Base-by-base conservation (phyloP, 2,888 invertebrate species). In the Tinea trinotella region DNA sequence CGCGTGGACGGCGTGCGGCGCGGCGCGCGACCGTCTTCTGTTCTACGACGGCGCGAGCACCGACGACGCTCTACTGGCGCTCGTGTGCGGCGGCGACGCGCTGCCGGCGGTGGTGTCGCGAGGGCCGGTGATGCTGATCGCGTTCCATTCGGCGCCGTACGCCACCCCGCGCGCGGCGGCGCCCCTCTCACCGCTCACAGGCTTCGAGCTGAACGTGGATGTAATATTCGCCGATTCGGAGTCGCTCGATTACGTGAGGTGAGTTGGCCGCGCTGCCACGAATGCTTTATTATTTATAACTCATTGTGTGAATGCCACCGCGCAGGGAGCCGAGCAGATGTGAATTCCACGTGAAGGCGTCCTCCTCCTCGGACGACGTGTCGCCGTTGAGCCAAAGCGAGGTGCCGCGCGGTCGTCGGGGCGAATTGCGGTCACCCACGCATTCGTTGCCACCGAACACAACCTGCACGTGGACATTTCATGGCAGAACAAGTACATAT, bases 81-180 rank as follows among this genome's bases (percentile, higher is more conserved):
- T 94, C 71, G 95, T 95, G 79, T 96, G 96, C 73, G 96, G 96
- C 10, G 95, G 95, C 2, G 94, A 93, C 71, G 91, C 92, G 90
- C 79, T 96, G 67, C 95, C 96, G 2, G 88, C 92, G 58, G 92
- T 96, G 53, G 78, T 82, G 18, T 71, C 81, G 13, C 78, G 92
- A 40, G 94, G 95, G 0, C 90, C 94, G 4, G 92, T 92, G 66
- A 94, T 96, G 93, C 87, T 95, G 53, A 93, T 96, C 5, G 94
- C 95, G 54, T 95, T 96, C 71, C 93, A 93, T 71, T 95, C 95
- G 17, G 94, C 95, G 9, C 92, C 94, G 0, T 91, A 91, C 70
- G 93, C 93, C 58, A 92, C 94, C 53, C 95, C 95, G 1, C 79
- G 93, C 53, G 71, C 84, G 10, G 65, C 76, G 48, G 71, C 76